Evolutionary conservation across 2,797 vertebrate genomes (phyloP).

Genomic region (Parauchenoglanis punctatus): DNA sequence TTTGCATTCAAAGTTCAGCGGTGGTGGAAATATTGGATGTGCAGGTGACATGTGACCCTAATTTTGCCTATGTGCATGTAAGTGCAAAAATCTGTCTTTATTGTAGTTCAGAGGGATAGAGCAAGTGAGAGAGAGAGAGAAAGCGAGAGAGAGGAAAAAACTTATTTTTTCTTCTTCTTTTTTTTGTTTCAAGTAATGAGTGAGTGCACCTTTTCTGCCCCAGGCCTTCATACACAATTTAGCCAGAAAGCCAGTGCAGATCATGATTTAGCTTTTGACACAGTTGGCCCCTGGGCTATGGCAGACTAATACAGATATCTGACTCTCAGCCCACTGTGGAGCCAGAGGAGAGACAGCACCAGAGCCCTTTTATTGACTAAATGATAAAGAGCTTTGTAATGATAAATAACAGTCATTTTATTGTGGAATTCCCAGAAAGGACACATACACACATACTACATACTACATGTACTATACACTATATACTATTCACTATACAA

Average conservation of each 20-base stretch:
- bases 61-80: slow-evolving; percentile 60
- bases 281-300: slow-evolving; percentile 92
- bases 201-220: slow-evolving; percentile 97
- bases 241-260: slow-evolving; percentile 99
- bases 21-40: slow-evolving; percentile 49
- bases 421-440: slow-evolving; percentile 99
- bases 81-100: slow-evolving; percentile 72
- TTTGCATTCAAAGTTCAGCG: slow-evolving; percentile 50
- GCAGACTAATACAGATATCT: slow-evolving; percentile 99
- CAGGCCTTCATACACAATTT: slow-evolving; percentile 99
- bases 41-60: slow-evolving; percentile 56
- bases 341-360: slow-evolving; percentile 83
- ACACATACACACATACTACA: slow-evolving; percentile 78
- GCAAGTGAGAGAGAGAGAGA: slow-evolving; percentile 10
- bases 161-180: slow-evolving; percentile 73
- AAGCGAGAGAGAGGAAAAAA: slow-evolving; percentile 55
- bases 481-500: too few relatives aligned
- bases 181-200: slow-evolving; percentile 99
- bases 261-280: slow-evolving; percentile 99
- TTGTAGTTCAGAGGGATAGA: slow-evolving; percentile 71
- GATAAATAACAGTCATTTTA: slow-evolving; percentile 99
- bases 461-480: not conserved
- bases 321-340: slow-evolving; percentile 93
- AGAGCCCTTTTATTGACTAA: slow-evolving; percentile 99
- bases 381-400: slow-evolving; percentile 99